Evolutionary conservation across 2,888 invertebrate species (phyloP).

Genomic region (Dynastes grantii): DNA sequence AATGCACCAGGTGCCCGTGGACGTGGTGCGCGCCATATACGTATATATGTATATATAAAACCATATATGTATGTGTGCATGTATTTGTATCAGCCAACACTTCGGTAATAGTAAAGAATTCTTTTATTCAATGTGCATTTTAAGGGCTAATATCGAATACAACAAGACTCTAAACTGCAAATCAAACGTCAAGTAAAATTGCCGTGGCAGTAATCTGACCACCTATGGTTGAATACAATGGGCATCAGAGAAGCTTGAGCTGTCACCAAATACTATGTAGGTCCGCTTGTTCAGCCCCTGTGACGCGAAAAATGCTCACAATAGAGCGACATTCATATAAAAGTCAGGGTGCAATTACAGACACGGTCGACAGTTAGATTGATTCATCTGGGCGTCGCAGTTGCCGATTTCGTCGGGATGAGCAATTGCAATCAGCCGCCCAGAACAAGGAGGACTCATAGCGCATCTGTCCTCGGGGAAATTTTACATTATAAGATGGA

Average conservation of each 20-base stretch:
- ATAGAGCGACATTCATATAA: slow-evolving; percentile 54
- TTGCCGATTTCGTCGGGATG: slow-evolving; percentile 50
- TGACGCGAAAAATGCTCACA: slow-evolving; percentile 55
- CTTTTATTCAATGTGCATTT: slow-evolving; percentile 44
- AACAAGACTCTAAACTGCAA: slow-evolving; percentile 49
- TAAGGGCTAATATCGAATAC: slow-evolving; percentile 51
- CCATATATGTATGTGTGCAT: background rate
- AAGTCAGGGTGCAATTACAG: slow-evolving; percentile 56
- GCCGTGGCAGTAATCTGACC: slow-evolving; percentile 57
- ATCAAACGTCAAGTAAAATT: slow-evolving; percentile 57
- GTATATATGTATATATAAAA: background rate
- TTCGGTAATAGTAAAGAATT: slow-evolving; percentile 45
- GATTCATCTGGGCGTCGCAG: slow-evolving; percentile 51
- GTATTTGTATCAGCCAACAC: slow-evolving; percentile 19
- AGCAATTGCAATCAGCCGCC: slow-evolving; percentile 51
- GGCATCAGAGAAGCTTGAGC: slow-evolving; percentile 52
- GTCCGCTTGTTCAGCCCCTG: slow-evolving; percentile 45
- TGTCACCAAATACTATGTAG: slow-evolving; percentile 51
- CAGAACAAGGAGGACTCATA: slow-evolving; percentile 48
- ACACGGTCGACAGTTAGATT: slow-evolving; percentile 51
- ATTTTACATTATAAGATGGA: slow-evolving; percentile 55
- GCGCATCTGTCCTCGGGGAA: slow-evolving; percentile 54
- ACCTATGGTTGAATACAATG: slow-evolving; percentile 56
- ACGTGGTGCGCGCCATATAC: background rate
- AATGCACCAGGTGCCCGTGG: slow-evolving; percentile 46